Evolutionary conservation across 2,113 vertebrate species (phyloP).

Genomic region (Petaurus breviceps): DNA sequence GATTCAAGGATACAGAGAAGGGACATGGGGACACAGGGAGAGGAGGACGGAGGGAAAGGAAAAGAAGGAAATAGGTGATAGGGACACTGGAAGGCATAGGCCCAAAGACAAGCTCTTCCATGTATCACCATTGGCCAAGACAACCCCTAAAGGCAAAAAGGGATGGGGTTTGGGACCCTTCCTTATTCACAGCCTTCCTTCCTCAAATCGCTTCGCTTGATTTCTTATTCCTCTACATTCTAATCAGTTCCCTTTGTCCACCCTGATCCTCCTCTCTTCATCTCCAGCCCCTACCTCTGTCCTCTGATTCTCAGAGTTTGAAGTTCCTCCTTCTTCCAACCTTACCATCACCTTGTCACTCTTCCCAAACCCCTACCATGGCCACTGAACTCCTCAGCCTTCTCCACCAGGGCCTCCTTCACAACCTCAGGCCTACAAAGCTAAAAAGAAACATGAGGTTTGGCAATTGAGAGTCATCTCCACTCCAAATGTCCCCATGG

Average conservation of each 20-base stretch:
- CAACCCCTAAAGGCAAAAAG: conserved; percentile 36
- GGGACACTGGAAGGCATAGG: no score
- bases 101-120: conserved; percentile 75
- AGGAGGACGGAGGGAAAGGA: neutral
- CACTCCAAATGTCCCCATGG: no score
- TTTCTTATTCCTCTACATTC: neutral
- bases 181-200: neutral
- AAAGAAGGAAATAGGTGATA: neutral
- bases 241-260: neutral
- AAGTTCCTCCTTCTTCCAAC: neutral
- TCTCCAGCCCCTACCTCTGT: neutral
- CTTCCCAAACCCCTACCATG: neutral
- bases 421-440: conserved; percentile 42
- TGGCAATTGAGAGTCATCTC: no score
- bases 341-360: neutral
- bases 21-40: neutral
- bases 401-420: conserved; percentile 74
- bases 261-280: neutral
- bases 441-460: no score
- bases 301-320: neutral
- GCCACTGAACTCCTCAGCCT: conserved; percentile 72
- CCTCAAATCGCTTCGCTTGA: neutral
- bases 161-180: neutral
- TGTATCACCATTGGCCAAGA: conserved; percentile 75
- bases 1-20: neutral